Base-by-base conservation (phyloP, 2,113 vertebrate genomes). In the Clarias batrachus region DNA sequence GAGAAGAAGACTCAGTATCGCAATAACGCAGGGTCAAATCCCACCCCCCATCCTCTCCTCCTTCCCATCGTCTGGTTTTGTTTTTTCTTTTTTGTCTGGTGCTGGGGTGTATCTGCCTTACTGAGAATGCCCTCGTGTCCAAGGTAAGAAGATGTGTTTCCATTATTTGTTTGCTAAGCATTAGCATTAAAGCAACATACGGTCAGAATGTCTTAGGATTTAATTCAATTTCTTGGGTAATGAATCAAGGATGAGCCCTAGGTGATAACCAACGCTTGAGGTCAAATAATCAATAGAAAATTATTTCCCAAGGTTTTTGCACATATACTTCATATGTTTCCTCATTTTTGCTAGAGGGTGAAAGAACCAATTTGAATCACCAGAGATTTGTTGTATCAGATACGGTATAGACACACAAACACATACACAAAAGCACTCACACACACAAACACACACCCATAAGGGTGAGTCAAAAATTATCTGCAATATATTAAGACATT, bases 1-100 rank as follows among this genome's bases (percentile, higher is more conserved):
- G 86, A 14, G 93, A 94, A 7, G 93, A 95, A 4, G 95, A 95
- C 52, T 86, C 91, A 89, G 91, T 93, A 87, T 96, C 95, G 83
- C 95, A 95, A 95, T 96, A 95, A 94, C 94, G 92, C 83, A 93
- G 89, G 78, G 83, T 74, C 80, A 80, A 57, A 78, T 25, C 76
- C 91, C 86, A 81, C 87, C 57, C 82, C 68, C 60, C 77, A 37
- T 60, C 81, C 62, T 66, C 77, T 85, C 83, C 56, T 86, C 87
- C 66, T 77, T 74, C 88, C 77, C 85, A 82, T 83, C 21, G 37
- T 80, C 56, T 74, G 30, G 88, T 84, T 78, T 52, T 85, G 48
- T 48, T 48, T 48, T n/a, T 78, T 84, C 76, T 90, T 89, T 91
- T 85, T 91, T 91, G 87, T 86, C 82, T 91, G 91, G 91, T 90